Conservation (phyloP, 35 echinoderm and acorn worm genomes). For the Heliocidaris erythrogramma region DNA sequence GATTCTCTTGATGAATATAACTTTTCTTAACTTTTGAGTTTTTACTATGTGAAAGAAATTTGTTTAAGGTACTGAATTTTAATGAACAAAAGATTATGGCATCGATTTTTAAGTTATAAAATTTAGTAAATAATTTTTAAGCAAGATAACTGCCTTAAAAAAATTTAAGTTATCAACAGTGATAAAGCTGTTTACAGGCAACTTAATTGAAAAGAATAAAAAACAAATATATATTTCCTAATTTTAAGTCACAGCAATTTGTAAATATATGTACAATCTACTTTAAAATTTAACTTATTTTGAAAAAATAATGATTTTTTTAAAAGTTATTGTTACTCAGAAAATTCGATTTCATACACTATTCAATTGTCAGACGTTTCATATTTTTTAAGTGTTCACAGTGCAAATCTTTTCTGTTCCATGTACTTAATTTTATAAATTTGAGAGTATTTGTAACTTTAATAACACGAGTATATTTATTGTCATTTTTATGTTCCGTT, state of each 20-base stretch:
- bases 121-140: background rate
- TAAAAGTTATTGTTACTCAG: constrained; percentile 27
- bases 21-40: no score
- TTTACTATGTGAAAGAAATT: no score
- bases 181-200: constrained; percentile 37
- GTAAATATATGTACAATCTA: no score
- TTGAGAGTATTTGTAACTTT: no score
- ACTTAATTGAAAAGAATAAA: constrained; percentile 32
- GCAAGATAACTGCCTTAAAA: background rate
- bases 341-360: constrained; percentile 40
- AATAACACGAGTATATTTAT: no score
- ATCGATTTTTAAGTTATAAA: constrained; percentile 11
- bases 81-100: constrained; percentile 13
- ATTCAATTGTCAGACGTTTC: constrained; percentile 32
- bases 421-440: constrained; percentile 39
- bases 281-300: no score
- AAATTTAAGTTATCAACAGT: constrained; percentile 11
- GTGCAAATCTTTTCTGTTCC: constrained; percentile 39
- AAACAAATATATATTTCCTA: no score
- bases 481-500: no score
- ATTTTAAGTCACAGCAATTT: no score
- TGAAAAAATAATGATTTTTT: constrained; percentile 24
- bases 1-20: no score
- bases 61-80: no score
- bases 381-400: constrained; percentile 38